Conservation (phyloP, 2,113 vertebrate species). For the Oostethus manadensis region DNA sequence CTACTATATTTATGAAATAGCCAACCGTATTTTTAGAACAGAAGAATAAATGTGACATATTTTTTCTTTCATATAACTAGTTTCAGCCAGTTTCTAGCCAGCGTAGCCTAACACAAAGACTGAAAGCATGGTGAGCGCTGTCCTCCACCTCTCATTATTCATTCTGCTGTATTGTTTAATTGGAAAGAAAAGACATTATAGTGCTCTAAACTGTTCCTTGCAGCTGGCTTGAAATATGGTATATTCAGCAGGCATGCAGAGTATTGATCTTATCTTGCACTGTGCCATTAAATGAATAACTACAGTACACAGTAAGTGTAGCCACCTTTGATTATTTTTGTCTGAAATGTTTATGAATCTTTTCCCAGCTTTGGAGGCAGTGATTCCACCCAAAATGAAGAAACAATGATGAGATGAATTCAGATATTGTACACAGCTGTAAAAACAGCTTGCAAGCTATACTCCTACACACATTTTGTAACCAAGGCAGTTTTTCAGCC, state of each 20-base stretch:
- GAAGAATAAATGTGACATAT: no score
- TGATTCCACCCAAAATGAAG: slow-evolving; percentile 7
- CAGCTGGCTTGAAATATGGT: neutral
- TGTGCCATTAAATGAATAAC: neutral
- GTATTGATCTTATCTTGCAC: slow-evolving; percentile 3
- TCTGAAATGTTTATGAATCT: slow-evolving; percentile 3
- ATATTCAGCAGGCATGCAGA: neutral
- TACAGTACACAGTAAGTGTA: no score
- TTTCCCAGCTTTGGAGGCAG: neutral
- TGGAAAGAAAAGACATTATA: neutral
- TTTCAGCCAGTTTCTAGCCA: neutral
- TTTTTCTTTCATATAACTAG: neutral
- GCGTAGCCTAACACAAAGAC: neutral
- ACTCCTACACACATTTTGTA: slow-evolving; percentile 18
- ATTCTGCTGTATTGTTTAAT: neutral
- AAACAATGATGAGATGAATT: slow-evolving; percentile 1
- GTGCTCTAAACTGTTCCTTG: neutral
- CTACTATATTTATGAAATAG: no score
- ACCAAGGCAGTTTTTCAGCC: slow-evolving; percentile 10
- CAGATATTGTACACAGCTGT: slow-evolving; percentile 13
- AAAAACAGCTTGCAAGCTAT: neutral
- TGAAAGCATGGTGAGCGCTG: neutral
- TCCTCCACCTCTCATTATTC: neutral
- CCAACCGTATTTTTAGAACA: no score
- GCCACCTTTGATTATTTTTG: neutral